Conservation (phyloP, 1,140 invertebrate species). For the Aplysia californica region DNA sequence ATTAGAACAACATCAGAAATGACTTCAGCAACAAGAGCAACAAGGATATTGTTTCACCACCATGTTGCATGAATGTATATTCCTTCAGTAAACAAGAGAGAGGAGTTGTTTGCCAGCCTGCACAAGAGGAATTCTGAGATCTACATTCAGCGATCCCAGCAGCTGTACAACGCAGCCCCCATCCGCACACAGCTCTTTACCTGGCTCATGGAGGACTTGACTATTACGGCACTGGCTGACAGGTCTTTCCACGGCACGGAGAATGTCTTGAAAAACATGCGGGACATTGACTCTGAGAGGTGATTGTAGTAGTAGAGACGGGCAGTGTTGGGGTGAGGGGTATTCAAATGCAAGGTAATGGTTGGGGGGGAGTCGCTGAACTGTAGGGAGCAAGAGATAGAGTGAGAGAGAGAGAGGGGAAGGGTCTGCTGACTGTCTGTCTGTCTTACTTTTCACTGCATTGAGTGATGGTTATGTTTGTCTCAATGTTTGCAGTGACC, state of each 20-base stretch:
- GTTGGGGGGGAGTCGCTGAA: not conserved
- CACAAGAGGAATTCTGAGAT: constrained; percentile 93
- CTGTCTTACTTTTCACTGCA: not conserved
- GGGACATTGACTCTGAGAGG: constrained; percentile 83
- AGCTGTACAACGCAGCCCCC: constrained; percentile 77
- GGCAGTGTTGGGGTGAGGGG: no score
- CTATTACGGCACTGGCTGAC: constrained; percentile 89
- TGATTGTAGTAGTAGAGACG: no score
- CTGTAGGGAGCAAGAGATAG: not conserved
- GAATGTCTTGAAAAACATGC: constrained; percentile 79
- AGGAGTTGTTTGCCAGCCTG: constrained; percentile 88
- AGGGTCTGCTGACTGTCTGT: not conserved
- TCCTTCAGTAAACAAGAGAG: constrained; percentile 72
- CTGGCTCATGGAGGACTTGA: constrained; percentile 76
- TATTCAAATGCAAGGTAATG: not conserved
- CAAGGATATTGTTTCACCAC: no score
- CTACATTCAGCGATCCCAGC: constrained; percentile 89
- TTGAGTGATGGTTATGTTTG: no score
- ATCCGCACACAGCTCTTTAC: constrained; percentile 82
- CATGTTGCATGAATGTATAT: no score
- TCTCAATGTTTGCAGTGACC: no score
- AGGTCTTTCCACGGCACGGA: constrained; percentile 85
- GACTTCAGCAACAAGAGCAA: no score
- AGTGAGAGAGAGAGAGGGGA: not conserved
- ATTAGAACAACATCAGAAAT: no score